phyloP scores from a whole-genome alignment of 2,888 invertebrate genomes.

The Syrista parreyssii region DNA sequence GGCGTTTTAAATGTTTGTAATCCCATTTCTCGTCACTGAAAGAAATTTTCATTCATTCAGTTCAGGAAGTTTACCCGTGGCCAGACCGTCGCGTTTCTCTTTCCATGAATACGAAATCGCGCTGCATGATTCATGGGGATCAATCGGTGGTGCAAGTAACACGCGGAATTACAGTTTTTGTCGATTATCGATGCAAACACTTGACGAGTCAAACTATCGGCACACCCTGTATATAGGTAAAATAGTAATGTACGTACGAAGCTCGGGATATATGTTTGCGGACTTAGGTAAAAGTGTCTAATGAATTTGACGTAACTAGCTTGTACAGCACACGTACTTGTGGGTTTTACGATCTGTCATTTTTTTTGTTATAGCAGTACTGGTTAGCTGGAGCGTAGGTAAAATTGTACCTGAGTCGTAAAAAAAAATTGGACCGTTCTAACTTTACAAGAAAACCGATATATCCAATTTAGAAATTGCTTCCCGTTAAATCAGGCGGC shows the following conservation, averaged over 20 bases:
- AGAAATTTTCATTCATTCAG: neutral
- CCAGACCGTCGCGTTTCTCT: neutral
- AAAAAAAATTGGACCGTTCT: neutral
- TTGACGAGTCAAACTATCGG: neutral
- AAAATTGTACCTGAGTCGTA: neutral
- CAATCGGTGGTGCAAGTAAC: neutral
- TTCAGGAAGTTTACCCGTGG: neutral
- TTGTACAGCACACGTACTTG: neutral
- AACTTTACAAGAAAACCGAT: neutral
- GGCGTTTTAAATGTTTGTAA: neutral
- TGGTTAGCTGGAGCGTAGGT: neutral
- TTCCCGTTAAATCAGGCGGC: neutral
- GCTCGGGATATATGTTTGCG: neutral
- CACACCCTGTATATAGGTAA: neutral
- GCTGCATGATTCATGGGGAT: neutral
- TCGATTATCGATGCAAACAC: too few relatives aligned
- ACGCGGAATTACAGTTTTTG: too few relatives aligned
- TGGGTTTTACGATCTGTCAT: neutral
- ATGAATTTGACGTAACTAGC: neutral
- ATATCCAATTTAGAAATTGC: neutral
- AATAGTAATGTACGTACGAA: neutral
- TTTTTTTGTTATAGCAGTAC: neutral
- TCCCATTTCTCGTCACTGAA: neutral
- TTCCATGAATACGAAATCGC: neutral
- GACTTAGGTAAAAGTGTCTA: neutral